These are phyloP conservation scores for rat (Rattus norvegicus) DNA, from an alignment of 2,113 vertebrate genomes.

Conservation along the genomic window GRCr8 NC_086031.1:6334501-6335000, in stretches of 20 bases:
- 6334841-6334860: background rate
- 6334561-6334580: background rate
- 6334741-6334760: background rate
- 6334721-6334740: background rate
- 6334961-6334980: background rate
- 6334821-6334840: background rate
- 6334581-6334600: background rate
- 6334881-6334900: background rate
- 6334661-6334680: background rate
- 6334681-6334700: constrained; percentile 32
- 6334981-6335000: background rate
- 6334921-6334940: background rate
- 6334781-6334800: background rate
- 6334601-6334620: background rate
- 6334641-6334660: background rate
- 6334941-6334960: background rate
- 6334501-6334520: no score
- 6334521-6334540: no score
- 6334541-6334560: no score
- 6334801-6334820: background rate
- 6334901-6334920: background rate
- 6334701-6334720: background rate
- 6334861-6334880: background rate
- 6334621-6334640: background rate
- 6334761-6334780: background rate